Percentiles rank a stretch among this genome's conserved stretches.
phyloP scores from a whole-genome alignment of 2,888 invertebrate genomes.

The Dyspetes luteomarginatus region DNA sequence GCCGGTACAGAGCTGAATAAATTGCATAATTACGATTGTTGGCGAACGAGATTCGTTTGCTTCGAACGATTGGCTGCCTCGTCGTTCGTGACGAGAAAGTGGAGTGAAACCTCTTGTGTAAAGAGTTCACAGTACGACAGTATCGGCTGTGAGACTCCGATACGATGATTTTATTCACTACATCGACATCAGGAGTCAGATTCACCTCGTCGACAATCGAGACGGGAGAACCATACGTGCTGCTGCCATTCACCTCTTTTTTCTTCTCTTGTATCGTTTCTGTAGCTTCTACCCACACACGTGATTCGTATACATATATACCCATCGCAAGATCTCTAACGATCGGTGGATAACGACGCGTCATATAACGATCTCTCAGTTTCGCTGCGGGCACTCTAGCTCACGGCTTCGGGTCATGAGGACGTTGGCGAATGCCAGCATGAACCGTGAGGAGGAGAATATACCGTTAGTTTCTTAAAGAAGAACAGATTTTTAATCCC shows the following conservation, averaged over 20 bases:
- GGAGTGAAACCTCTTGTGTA: background rate
- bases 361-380: constrained; percentile 77
- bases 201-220: constrained; percentile 19
- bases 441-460: constrained; percentile 21
- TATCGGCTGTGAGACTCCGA: background rate
- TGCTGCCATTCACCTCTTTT: constrained; percentile 11
- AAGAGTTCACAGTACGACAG: constrained; percentile 1
- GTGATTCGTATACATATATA: constrained; percentile 32
- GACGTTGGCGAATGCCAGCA: constrained; percentile 60
- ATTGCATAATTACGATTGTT: background rate
- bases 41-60: background rate
- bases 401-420: constrained; percentile 64
- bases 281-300: constrained; percentile 36
- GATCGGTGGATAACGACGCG: constrained; percentile 78
- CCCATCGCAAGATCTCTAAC: constrained; percentile 73
- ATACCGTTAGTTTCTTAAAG: constrained; percentile 72
- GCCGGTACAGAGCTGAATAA: too few species aligned
- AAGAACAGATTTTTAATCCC: constrained; percentile 23
- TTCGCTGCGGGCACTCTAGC: constrained; percentile 62
- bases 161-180: constrained; percentile 23
- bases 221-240: background rate
- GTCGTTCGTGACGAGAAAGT: constrained; percentile 8
- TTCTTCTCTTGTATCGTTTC: constrained; percentile 26
- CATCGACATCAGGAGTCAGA: background rate
- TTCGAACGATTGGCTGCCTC: background rate